Percentiles rank a stretch among this genome's conserved stretches.
Evolutionary conservation across 2,797 vertebrate species (phyloP).

Genomic region (Pterois miles): DNA sequence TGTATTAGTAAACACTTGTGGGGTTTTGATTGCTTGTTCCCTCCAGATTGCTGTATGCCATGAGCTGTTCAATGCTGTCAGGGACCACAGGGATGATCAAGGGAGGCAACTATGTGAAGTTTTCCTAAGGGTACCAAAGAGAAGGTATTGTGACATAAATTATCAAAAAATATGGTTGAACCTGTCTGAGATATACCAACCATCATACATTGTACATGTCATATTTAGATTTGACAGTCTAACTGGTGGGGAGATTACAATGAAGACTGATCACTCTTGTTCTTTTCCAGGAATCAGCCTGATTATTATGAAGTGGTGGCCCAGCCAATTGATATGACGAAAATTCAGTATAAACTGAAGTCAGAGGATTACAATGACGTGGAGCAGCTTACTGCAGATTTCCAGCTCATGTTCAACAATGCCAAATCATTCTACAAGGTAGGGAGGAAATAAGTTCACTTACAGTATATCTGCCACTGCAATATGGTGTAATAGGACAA

Average conservation of each 20-base stretch:
- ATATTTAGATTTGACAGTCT: not conserved
- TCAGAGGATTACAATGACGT: conserved; percentile 97
- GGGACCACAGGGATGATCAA: conserved; percentile 96
- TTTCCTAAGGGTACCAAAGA: conserved; percentile 95
- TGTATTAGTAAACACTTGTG: fast-evolving
- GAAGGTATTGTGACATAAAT: conserved; percentile 84
- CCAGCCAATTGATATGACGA: conserved; percentile 98
- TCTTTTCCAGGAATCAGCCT: conserved; percentile 90
- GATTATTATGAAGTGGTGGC: conserved; percentile 98
- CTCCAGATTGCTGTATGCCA: conserved; percentile 96
- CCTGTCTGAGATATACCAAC: not conserved
- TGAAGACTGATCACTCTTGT: not conserved
- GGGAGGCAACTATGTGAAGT: conserved; percentile 94
- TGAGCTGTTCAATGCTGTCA: conserved; percentile 95
- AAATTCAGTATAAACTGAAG: conserved; percentile 97
- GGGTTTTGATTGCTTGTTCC: not conserved
- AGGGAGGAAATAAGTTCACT: not conserved
- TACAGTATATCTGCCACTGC: not conserved
- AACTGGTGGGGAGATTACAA: not conserved
- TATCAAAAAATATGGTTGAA: not conserved
- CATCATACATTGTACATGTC: not conserved
- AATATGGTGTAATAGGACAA: not conserved
- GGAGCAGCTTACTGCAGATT: conserved; percentile 92
- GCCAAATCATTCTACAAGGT: conserved; percentile 97
- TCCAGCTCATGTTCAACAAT: conserved; percentile 97